Percentiles rank a stretch among this genome's conserved stretches.
These are phyloP conservation scores for Taurulus bubalis DNA, from an alignment of 2,113 vertebrate species.

Conservation along the genomic window DNA sequence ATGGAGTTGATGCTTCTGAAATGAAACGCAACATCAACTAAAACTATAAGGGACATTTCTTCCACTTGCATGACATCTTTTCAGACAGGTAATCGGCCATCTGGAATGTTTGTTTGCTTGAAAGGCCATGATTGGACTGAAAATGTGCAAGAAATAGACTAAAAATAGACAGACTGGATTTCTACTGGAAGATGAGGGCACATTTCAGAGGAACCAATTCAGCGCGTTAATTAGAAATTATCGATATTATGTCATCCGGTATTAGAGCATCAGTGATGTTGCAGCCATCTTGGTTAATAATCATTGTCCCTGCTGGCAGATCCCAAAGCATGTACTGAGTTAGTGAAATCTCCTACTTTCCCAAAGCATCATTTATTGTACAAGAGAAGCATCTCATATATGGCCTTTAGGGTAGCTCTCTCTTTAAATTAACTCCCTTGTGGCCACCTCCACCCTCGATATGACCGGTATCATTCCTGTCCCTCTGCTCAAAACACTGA, in stretches of 20 bases:
- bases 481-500: slow-evolving; percentile 25
- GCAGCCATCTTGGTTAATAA: slow-evolving; percentile 4
- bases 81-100: neutral
- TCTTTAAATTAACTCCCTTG: slow-evolving; percentile 30
- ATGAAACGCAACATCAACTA: neutral
- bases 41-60: neutral
- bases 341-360: neutral
- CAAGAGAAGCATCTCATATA: neutral
- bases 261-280: neutral
- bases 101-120: neutral
- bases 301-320: slow-evolving; percentile 5
- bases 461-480: neutral
- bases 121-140: neutral
- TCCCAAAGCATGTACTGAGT: neutral
- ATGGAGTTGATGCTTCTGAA: neutral
- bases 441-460: neutral
- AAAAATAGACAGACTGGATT: neutral
- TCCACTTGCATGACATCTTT: neutral
- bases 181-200: neutral
- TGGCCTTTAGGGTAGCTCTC: slow-evolving; percentile 12
- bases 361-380: slow-evolving; percentile 14
- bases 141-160: neutral
- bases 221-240: neutral
- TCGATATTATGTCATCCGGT: neutral
- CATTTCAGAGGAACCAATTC: slow-evolving; percentile 5